These are phyloP conservation scores for Phalloptychus januarius DNA, from an alignment of 2,797 vertebrate species.

Conservation along the genomic window DNA sequence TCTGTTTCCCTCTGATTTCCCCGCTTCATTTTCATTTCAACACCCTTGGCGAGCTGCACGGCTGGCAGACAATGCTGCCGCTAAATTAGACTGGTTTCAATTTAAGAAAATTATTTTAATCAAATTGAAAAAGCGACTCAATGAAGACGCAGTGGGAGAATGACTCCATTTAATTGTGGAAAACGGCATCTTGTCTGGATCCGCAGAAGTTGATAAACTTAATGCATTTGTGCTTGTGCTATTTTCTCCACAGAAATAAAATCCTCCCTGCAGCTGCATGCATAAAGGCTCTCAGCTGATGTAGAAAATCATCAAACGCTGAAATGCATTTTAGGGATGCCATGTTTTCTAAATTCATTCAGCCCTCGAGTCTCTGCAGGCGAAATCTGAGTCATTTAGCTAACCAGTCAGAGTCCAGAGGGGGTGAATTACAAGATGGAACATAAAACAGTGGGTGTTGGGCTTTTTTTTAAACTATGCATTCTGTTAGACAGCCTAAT, in stretches of 20 bases:
- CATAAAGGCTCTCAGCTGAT: conserved; percentile 30
- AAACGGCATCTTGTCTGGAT: conserved; percentile 39
- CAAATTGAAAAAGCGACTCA: conserved; percentile 49
- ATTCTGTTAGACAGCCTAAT: background rate
- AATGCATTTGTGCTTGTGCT: conserved; percentile 48
- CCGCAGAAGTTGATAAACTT: conserved; percentile 42
- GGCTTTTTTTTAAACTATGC: background rate
- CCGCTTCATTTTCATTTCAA: conserved; percentile 42
- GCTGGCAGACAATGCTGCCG: conserved; percentile 21
- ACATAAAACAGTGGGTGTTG: conserved; percentile 1
- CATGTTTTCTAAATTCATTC: conserved; percentile 17
- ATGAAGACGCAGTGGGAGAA: conserved; percentile 47
- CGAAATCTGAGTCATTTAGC: conserved; percentile 2
- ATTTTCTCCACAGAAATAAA: conserved; percentile 50
- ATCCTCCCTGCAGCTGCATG: conserved; percentile 37
- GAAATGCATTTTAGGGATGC: background rate
- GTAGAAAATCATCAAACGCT: conserved; percentile 6
- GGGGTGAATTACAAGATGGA: conserved; percentile 9
- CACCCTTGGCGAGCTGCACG: conserved; percentile 18
- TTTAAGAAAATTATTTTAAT: conserved; percentile 67
- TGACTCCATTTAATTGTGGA: conserved; percentile 59
- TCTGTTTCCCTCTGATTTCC: conserved; percentile 15
- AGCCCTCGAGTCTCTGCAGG: conserved; percentile 3
- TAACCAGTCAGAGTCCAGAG: background rate
- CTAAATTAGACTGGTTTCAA: conserved; percentile 62